phyloP scores from a whole-genome alignment of 2,797 vertebrate species.

The Syndactyla subalaris region DNA sequence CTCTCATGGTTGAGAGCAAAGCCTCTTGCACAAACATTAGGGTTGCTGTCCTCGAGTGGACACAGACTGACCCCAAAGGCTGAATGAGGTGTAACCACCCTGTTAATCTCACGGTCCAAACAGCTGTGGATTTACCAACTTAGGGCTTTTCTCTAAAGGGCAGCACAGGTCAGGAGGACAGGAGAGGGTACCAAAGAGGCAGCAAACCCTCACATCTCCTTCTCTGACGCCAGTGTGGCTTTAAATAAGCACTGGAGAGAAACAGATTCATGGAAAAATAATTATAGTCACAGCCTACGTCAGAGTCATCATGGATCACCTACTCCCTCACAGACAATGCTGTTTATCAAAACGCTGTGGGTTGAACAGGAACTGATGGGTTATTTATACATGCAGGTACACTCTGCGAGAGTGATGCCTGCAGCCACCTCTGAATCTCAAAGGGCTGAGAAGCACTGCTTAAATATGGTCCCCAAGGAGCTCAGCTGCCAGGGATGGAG shows the following conservation, averaged over 20 bases:
- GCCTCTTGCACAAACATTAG: background rate
- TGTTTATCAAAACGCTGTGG: background rate
- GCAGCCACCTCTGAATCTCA: background rate
- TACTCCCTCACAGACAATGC: background rate
- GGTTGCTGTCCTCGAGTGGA: background rate
- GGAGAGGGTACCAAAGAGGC: background rate
- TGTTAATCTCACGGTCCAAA: background rate
- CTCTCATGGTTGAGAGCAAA: background rate
- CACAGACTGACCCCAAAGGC: background rate
- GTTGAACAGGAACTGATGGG: background rate
- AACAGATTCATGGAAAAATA: background rate
- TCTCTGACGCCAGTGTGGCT: background rate
- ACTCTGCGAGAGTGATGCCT: background rate
- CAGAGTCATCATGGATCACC: background rate
- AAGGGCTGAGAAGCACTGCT: background rate
- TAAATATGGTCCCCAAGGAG: background rate
- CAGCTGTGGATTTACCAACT: background rate
- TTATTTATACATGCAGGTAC: background rate
- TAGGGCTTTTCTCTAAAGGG: constrained; percentile 10
- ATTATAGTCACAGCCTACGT: background rate
- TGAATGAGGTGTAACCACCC: background rate
- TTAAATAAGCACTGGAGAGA: background rate
- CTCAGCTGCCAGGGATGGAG: background rate
- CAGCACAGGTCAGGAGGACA: background rate
- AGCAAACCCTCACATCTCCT: background rate